phyloP scores from a whole-genome alignment of 2,797 vertebrate genomes.

The Morus bassanus region DNA sequence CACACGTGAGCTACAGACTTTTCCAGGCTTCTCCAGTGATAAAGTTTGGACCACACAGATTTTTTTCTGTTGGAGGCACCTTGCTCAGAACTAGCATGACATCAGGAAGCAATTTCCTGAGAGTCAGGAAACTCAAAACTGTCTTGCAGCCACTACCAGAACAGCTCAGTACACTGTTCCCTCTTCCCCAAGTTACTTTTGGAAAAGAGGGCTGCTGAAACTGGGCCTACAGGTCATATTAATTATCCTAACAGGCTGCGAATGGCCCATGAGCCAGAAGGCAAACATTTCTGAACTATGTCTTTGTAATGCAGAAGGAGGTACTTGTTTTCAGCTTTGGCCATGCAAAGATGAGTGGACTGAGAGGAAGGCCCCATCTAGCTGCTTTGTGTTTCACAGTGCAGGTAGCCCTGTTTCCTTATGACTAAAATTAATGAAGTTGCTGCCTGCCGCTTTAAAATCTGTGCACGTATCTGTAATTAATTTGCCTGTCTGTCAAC shows the following conservation, averaged over 20 bases:
- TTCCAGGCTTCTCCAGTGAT: not conserved
- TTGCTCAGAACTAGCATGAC: not conserved
- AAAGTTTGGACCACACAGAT: not conserved
- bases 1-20: not conserved
- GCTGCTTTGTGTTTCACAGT: not conserved
- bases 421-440: not conserved
- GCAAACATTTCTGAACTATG: not conserved
- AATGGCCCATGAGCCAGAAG: not conserved
- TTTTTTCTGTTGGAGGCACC: not conserved
- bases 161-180: accelerated
- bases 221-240: not conserved
- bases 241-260: not conserved
- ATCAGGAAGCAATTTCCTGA: not conserved
- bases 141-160: not conserved
- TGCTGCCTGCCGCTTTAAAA: not conserved
- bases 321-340: not conserved
- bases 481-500: not conserved
- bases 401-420: not conserved
- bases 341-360: not conserved
- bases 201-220: not conserved
- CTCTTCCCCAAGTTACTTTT: not conserved
- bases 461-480: not conserved
- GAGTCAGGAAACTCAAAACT: not conserved
- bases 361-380: not conserved
- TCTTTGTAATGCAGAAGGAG: not conserved